Conservation (phyloP, 2,797 vertebrate genomes). For the Argyrosomus regius region DNA sequence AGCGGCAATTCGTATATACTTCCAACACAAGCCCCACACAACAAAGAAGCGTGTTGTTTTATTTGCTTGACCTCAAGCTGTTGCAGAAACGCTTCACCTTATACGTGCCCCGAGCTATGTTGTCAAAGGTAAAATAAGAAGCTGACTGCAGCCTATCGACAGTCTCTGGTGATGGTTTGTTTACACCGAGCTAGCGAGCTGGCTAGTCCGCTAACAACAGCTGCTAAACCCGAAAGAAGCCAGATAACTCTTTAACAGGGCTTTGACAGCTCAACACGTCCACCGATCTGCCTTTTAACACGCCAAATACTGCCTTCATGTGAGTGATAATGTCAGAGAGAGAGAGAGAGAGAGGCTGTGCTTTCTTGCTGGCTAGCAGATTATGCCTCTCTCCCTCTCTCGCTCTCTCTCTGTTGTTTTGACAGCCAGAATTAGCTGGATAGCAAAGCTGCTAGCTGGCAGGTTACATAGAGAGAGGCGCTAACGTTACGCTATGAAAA, state of each 20-base stretch:
- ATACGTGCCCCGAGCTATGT: background rate
- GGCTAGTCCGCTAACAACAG: conserved; percentile 75
- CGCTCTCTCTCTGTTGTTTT: conserved; percentile 67
- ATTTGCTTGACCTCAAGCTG: background rate
- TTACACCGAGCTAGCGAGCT: conserved; percentile 80
- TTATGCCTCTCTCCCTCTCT: conserved; percentile 46
- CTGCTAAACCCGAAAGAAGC: conserved; percentile 64
- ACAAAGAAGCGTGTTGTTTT: background rate
- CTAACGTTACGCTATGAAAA: conserved; percentile 53
- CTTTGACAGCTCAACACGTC: conserved; percentile 64
- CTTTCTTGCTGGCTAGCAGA: conserved; percentile 65
- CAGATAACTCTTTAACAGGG: conserved; percentile 59
- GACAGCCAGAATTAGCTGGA: conserved; percentile 78
- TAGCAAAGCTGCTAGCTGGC: conserved; percentile 76
- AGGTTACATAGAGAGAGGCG: conserved; percentile 45
- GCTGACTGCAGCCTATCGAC: conserved; percentile 42
- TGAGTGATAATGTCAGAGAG: background rate
- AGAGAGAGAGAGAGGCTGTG: conserved; percentile 27
- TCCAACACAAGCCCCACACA: conserved; percentile 6
- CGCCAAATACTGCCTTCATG: background rate
- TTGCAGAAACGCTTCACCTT: background rate
- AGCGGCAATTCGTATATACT: conserved; percentile 15
- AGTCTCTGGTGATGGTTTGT: conserved; percentile 73
- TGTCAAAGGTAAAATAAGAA: conserved; percentile 3
- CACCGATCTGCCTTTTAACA: conserved; percentile 8